phyloP scores from a whole-genome alignment of 2,113 vertebrate genomes.

The Lucifuga dentata region DNA sequence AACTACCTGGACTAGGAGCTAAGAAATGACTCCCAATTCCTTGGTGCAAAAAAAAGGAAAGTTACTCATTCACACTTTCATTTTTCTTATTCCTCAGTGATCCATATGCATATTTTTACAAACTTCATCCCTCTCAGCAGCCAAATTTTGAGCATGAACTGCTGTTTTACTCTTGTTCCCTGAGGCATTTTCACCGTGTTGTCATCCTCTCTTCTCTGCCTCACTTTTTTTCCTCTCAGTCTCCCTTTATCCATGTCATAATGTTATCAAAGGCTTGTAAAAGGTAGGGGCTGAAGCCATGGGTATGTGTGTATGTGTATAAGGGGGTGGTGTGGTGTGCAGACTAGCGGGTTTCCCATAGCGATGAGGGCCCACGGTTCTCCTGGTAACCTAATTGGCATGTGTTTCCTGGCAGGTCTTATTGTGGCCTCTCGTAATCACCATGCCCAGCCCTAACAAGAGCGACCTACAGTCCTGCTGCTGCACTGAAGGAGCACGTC shows the following conservation, averaged over 20 bases:
- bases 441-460: constrained; percentile 81
- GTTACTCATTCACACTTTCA: too few relatives aligned
- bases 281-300: constrained; percentile 42
- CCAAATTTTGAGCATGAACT: constrained; percentile 30
- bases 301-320: constrained; percentile 21
- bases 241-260: constrained; percentile 55
- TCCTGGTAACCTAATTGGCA: constrained; percentile 85
- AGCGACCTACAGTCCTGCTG: constrained; percentile 76
- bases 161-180: constrained; percentile 19
- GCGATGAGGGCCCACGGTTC: constrained; percentile 76
- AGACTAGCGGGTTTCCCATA: constrained; percentile 76
- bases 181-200: constrained; percentile 10
- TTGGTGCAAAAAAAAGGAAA: too few relatives aligned
- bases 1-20: too few relatives aligned
- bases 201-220: constrained; percentile 31
- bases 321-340: constrained; percentile 24
- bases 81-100: too few relatives aligned
- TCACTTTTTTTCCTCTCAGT: background rate
- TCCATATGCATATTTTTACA: constrained; percentile 9
- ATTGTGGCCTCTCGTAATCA: constrained; percentile 82
- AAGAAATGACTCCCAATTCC: too few relatives aligned
- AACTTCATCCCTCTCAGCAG: constrained; percentile 29
- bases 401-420: constrained; percentile 81
- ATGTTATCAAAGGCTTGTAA: constrained; percentile 66
- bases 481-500: constrained; percentile 77